phyloP scores from a whole-genome alignment of 2,888 invertebrate species.

The Neoitamus cyanurus region DNA sequence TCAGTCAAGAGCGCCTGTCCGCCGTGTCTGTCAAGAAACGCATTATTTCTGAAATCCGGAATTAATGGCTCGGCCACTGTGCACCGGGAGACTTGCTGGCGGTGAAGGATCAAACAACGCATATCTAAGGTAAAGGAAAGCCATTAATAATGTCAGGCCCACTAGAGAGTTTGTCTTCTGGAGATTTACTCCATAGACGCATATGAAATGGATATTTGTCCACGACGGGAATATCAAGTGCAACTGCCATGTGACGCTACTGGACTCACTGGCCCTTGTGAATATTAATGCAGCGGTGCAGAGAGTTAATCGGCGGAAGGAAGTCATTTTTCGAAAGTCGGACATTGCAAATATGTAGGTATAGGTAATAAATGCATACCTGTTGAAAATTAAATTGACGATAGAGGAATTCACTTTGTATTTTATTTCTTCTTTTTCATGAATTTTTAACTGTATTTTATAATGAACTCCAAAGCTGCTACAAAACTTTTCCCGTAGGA shows the following conservation, averaged over 20 bases:
- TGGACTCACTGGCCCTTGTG: not conserved
- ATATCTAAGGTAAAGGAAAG: constrained; percentile 35
- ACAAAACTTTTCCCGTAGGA: no score
- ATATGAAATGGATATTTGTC: constrained; percentile 37
- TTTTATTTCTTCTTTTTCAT: no score
- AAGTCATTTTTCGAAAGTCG: not conserved
- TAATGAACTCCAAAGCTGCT: no score
- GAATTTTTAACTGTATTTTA: no score
- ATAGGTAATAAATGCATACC: no score
- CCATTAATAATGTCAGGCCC: constrained; percentile 35
- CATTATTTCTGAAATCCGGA: constrained; percentile 49
- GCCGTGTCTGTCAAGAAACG: constrained; percentile 51
- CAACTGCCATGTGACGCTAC: not conserved
- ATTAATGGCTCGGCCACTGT: constrained; percentile 47
- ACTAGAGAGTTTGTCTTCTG: constrained; percentile 24
- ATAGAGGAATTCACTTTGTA: no score
- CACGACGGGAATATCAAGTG: not conserved
- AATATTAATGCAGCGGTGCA: not conserved
- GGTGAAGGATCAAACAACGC: constrained; percentile 42
- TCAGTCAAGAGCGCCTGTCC: constrained; percentile 51
- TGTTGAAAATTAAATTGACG: no score
- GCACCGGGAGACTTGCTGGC: constrained; percentile 11
- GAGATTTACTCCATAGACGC: constrained; percentile 34
- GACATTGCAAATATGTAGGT: no score
- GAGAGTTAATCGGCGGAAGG: not conserved